A percentile compares a stretch with the other conserved stretches of the same genome.
Conservation (phyloP, 2,113 vertebrate species). For the Prunella fulvescens region DNA sequence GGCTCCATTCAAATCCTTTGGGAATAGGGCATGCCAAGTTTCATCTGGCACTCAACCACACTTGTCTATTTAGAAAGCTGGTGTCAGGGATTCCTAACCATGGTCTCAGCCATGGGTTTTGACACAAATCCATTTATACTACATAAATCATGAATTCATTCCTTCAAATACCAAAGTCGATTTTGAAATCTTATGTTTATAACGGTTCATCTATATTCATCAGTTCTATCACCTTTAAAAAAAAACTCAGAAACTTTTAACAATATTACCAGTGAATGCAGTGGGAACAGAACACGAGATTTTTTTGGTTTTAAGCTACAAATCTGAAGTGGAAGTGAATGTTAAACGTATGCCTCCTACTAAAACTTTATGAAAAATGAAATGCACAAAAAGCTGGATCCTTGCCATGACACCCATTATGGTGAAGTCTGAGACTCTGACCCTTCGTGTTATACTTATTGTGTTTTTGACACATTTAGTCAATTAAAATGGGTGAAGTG, state of each 20-base stretch:
- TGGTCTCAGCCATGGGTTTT: not conserved
- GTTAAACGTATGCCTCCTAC: conserved; percentile 65
- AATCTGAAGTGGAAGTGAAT: conserved; percentile 75
- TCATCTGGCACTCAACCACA: conserved; percentile 8
- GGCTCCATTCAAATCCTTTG: conserved; percentile 3
- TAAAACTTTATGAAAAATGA: conserved; percentile 79
- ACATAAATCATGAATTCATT: conserved; percentile 43
- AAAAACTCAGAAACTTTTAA: conserved; percentile 35
- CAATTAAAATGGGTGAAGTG: conserved; percentile 84
- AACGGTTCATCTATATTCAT: conserved; percentile 52
- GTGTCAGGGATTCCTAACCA: conserved; percentile 18
- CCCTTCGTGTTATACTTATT: conserved; percentile 79
- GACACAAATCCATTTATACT: conserved; percentile 31
- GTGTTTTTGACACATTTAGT: conserved; percentile 86
- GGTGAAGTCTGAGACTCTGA: conserved; percentile 76
- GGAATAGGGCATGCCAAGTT: conserved; percentile 33
- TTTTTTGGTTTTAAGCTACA: conserved; percentile 54
- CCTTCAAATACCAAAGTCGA: conserved; percentile 27
- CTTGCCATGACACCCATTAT: conserved; percentile 88
- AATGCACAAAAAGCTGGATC: conserved; percentile 79
- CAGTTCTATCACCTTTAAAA: not conserved
- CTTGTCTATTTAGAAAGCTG: conserved; percentile 14
- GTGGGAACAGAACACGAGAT: conserved; percentile 31
- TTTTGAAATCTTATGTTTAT: conserved; percentile 56
- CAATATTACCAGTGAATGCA: conserved; percentile 26